A percentile compares a stretch with the other conserved stretches of the same genome.
These are phyloP conservation scores for Garra rufa DNA, from an alignment of 2,113 vertebrate genomes.

Conservation along the genomic window DNA sequence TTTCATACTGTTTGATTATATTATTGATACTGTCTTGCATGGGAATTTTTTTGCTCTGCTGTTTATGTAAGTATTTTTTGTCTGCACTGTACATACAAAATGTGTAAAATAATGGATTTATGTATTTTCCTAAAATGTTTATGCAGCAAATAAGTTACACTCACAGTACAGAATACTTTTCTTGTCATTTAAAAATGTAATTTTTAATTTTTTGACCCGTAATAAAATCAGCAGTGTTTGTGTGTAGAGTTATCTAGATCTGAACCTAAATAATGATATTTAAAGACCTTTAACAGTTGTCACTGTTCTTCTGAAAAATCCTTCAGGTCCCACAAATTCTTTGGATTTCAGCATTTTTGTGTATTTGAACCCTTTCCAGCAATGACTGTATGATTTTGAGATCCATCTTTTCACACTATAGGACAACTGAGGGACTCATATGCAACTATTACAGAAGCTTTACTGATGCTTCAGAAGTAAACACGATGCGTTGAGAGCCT, in stretches of 20 bases:
- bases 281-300: no score
- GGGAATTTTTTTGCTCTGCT: neutral
- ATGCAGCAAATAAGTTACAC: neutral
- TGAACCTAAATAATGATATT: neutral
- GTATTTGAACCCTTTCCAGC: no score
- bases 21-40: neutral
- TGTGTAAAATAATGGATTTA: neutral
- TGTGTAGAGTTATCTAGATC: neutral
- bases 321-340: no score
- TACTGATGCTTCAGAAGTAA: no score
- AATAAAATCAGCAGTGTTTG: neutral
- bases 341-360: no score
- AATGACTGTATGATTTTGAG: no score
- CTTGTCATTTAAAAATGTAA: neutral
- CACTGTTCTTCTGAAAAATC: no score
- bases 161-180: neutral
- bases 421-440: no score
- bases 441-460: no score
- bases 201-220: neutral
- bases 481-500: no score
- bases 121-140: neutral
- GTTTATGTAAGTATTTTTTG: neutral
- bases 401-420: no score
- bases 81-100: neutral
- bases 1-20: no score